Conservation (phyloP, 2,797 vertebrate species). For the Avahi laniger region DNA sequence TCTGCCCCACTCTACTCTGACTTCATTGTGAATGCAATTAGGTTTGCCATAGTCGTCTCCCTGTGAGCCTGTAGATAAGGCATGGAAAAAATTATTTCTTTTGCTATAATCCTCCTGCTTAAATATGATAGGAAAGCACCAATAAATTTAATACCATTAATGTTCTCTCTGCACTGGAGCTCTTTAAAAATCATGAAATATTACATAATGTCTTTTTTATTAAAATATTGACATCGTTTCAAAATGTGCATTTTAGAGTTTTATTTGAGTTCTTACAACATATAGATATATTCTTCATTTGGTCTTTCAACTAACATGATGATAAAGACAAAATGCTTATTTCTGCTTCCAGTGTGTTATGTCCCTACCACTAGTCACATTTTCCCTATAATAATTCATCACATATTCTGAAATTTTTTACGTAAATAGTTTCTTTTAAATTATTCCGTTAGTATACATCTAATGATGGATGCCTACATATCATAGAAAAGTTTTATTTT, state of each 20-base stretch:
- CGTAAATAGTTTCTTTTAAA: conserved; percentile 17
- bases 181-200: conserved; percentile 85
- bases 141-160: conserved; percentile 82
- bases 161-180: conserved; percentile 76
- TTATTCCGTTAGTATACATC: background rate
- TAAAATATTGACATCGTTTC: conserved; percentile 73
- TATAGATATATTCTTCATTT: conserved; percentile 63
- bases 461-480: background rate
- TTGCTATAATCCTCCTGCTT: conserved; percentile 83
- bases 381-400: conserved; percentile 45
- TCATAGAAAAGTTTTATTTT: conserved; percentile 4
- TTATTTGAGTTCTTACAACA: conserved; percentile 50
- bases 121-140: conserved; percentile 82
- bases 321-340: conserved; percentile 52
- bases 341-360: conserved; percentile 31
- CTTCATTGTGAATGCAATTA: conserved; percentile 84
- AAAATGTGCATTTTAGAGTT: conserved; percentile 66
- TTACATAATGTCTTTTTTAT: conserved; percentile 75
- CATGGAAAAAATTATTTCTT: conserved; percentile 78
- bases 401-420: conserved; percentile 36
- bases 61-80: conserved; percentile 84
- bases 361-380: background rate
- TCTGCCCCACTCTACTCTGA: conserved; percentile 74
- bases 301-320: conserved; percentile 61
- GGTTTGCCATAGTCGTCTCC: conserved; percentile 78